Conservation (phyloP, 2,888 invertebrate genomes). For the Odontocolon sp. region DNA sequence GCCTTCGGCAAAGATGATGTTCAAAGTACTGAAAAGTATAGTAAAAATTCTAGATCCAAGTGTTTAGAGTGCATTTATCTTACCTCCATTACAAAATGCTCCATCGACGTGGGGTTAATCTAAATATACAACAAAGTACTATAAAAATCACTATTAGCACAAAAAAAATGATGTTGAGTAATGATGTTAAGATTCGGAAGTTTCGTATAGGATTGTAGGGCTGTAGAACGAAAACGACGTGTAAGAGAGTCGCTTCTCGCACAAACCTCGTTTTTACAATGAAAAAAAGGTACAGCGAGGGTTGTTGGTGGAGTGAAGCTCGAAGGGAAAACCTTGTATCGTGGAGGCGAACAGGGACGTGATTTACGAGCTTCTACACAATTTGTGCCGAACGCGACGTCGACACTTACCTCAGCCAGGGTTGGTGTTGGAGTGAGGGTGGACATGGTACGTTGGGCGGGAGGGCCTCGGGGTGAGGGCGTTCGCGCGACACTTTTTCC, state of each 20-base stretch:
- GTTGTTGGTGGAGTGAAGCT: constrained; percentile 16
- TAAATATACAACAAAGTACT: neutral
- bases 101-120: too few relatives aligned
- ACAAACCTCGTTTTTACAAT: constrained; percentile 22
- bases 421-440: constrained; percentile 23
- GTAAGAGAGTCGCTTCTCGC: constrained; percentile 10
- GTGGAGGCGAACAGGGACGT: constrained; percentile 24
- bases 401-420: constrained; percentile 51
- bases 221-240: neutral
- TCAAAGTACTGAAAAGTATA: too few relatives aligned
- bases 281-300: constrained; percentile 14
- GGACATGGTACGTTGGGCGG: neutral
- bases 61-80: too few relatives aligned
- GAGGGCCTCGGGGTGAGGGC: neutral
- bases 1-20: too few relatives aligned
- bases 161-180: constrained; percentile 22
- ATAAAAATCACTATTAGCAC: neutral
- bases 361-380: constrained; percentile 57
- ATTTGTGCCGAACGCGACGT: constrained; percentile 56
- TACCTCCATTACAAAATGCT: too few relatives aligned
- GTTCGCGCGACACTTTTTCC: constrained; percentile 35
- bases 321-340: constrained; percentile 46
- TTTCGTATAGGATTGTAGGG: constrained; percentile 23
- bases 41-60: too few relatives aligned
- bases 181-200: constrained; percentile 7